Percentiles rank a stretch among this genome's conserved stretches.
Evolutionary conservation across 2,113 vertebrate species (phyloP).

Genomic region (Xiphophorus hellerii): DNA sequence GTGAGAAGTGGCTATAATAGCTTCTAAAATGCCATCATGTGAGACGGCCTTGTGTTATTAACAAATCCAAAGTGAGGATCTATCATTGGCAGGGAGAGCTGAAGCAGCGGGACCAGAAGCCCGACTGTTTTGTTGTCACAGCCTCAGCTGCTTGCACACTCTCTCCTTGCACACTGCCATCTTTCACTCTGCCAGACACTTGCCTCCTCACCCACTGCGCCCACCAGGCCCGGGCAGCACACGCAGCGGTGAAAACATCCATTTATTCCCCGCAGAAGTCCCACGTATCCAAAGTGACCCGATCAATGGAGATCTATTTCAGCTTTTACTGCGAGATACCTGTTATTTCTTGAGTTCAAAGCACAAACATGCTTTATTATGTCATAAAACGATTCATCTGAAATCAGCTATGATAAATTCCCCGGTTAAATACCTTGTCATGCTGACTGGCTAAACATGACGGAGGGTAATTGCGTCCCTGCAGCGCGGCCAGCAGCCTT

Average conservation of each 20-base stretch:
- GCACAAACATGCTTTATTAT: constrained; percentile 35
- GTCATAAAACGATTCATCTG: constrained; percentile 77
- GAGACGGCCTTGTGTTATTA: constrained; percentile 49
- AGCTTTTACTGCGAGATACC: constrained; percentile 19
- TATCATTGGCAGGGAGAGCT: constrained; percentile 63
- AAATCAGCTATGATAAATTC: constrained; percentile 79
- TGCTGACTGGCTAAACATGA: constrained; percentile 62
- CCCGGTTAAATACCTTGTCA: constrained; percentile 72
- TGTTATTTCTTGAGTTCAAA: constrained; percentile 30
- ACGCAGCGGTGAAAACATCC: constrained; percentile 65
- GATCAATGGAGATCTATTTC: constrained; percentile 55
- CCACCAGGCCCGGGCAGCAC: constrained; percentile 59
- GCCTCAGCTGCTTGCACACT: constrained; percentile 68
- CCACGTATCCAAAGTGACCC: constrained; percentile 42
- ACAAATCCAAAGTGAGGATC: constrained; percentile 61
- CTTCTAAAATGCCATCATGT: constrained; percentile 21
- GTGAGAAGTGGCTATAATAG: constrained; percentile 1
- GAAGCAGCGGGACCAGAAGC: constrained; percentile 60
- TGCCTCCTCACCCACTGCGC: constrained; percentile 64
- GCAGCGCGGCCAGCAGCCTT: constrained; percentile 64
- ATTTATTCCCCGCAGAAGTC: constrained; percentile 69
- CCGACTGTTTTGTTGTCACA: constrained; percentile 75
- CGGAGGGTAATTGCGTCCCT: constrained; percentile 78
- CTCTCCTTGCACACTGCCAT: constrained; percentile 63
- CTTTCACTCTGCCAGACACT: constrained; percentile 73